Percentiles rank a stretch among this genome's conserved stretches.
Evolutionary conservation across 2,797 vertebrate genomes (phyloP).

Genomic region (Octomys mimax): DNA sequence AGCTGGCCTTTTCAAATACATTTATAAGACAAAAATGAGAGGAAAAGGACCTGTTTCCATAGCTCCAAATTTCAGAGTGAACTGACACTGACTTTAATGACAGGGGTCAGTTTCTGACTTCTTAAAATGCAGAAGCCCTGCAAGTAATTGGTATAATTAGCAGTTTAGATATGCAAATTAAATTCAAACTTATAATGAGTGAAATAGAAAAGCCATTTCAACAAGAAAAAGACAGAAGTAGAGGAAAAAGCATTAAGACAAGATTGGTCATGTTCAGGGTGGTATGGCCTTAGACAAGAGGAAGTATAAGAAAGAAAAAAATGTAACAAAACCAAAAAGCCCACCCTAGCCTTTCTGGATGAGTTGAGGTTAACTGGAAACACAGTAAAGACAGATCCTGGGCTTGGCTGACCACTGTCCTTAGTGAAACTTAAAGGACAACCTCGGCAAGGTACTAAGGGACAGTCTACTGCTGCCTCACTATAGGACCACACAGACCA

Average conservation of each 20-base stretch:
- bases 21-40: constrained; percentile 17
- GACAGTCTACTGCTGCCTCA: not conserved
- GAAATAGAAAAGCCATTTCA: constrained; percentile 72
- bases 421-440: not conserved
- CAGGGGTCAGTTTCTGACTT: constrained; percentile 69
- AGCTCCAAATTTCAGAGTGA: constrained; percentile 71
- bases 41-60: not conserved
- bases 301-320: not conserved
- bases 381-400: not conserved
- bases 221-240: constrained; percentile 19
- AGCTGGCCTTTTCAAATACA: constrained; percentile 57
- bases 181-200: constrained; percentile 73
- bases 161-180: constrained; percentile 76
- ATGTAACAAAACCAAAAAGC: not conserved
- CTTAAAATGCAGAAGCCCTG: constrained; percentile 73
- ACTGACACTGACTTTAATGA: constrained; percentile 73
- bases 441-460: accelerated
- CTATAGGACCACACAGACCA: not conserved
- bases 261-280: too few species aligned
- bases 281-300: not conserved
- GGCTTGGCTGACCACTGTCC: not conserved
- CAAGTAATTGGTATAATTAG: constrained; percentile 72
- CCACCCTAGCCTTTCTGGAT: not conserved
- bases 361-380: not conserved
- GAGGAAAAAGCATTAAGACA: not conserved